Base-by-base conservation (phyloP, 2,888 invertebrate species). In the Nomada fabriciana region DNA sequence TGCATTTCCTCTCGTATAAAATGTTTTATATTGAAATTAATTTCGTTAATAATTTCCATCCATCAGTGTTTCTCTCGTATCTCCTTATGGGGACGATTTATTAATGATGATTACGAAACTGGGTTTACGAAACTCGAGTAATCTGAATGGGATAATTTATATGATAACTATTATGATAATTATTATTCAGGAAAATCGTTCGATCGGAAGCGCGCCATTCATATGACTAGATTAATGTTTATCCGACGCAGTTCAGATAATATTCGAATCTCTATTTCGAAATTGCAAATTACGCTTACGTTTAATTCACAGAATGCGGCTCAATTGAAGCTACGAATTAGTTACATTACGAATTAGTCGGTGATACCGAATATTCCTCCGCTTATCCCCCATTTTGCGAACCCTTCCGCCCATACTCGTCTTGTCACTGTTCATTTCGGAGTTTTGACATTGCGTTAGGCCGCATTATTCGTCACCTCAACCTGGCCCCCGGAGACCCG, bases 391-490 rank as follows among this genome's bases (percentile, higher is more conserved):
- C 25, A 25, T 69, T 53, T 59, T 36, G 50, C 53, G 25, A 20
- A 20, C 50, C 36, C 29, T 20, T 29, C n/a, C 11, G n/a, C 20
- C n/a, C n/a, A 5, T 47, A 20, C 50, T 52, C 23, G 25, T 29
- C 47, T 68, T 78, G 84, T 78, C 84, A 61, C 43, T 72, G 64
- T 57, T 77, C 75, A 25, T 88, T 85, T 76, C 59, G 67, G 42
- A 76, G 73, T 79, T 87, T 86, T 88, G 86, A 87, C 86, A 53
- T 53, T 73, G 83, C 63, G 88, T 86, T 64, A 61, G 43, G 75
- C 67, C 75, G 75, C 79, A 88, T 87, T 86, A 83, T 61, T 52
- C 69, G 60, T 68, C 61, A 53, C 76, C 65, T 65, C 63, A 55
- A 59, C 55, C 9, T 53, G 20, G 36, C 59, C 61, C 55, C n/a